Percentiles rank a stretch among this genome's conserved stretches.
phyloP scores from a whole-genome alignment of 2,888 invertebrate species.

The Uropetala carovei region DNA sequence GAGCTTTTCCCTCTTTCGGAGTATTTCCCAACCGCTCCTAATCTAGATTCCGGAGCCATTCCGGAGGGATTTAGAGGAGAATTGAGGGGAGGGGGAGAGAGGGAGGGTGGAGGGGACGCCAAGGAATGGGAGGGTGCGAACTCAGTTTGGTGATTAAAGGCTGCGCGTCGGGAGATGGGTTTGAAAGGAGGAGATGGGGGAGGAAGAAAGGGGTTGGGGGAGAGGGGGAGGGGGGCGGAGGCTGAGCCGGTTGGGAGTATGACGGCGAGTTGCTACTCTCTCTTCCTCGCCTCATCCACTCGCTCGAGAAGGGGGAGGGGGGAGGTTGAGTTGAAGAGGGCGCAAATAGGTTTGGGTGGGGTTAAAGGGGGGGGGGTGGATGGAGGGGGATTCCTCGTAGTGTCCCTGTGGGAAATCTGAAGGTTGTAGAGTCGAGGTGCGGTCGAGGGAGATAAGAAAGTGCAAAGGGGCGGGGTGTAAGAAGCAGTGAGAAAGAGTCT shows the following conservation, averaged over 20 bases:
- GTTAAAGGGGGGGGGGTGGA: not conserved
- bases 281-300: not conserved
- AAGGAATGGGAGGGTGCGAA: not conserved
- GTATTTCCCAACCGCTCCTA: too few species aligned
- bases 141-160: not conserved
- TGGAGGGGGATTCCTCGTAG: not conserved
- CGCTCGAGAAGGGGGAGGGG: not conserved
- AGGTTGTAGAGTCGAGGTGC: slow-evolving; percentile 33
- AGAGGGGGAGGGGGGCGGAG: not conserved
- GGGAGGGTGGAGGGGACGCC: not conserved
- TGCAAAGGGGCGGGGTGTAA: not conserved
- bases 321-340: not conserved
- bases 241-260: not conserved
- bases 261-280: too few species aligned
- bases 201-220: not conserved
- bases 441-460: slow-evolving; percentile 37
- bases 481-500: not conserved
- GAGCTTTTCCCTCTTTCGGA: too few species aligned
- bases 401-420: slow-evolving; percentile 61
- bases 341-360: not conserved
- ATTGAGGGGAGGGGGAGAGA: too few species aligned
- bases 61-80: not conserved
- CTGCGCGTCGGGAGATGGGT: not conserved
- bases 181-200: not conserved
- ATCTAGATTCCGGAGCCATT: too few species aligned